Conservation (phyloP, 2,888 invertebrate species). For the Tipula helvola region DNA sequence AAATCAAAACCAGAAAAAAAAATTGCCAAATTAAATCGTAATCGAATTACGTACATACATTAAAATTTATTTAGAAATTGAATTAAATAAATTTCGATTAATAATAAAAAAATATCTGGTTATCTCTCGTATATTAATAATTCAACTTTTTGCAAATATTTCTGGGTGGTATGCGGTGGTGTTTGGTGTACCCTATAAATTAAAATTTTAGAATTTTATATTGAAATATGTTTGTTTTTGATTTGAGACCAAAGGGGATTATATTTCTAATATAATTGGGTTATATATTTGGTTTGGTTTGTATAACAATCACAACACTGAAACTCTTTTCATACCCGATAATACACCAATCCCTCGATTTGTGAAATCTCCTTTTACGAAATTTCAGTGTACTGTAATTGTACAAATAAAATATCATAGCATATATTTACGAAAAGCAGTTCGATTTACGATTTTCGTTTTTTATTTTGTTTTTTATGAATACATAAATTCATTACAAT, state of each 20-base stretch:
- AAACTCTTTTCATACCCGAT: background rate
- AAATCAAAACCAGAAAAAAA: slow-evolving; percentile 16
- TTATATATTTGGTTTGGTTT: background rate
- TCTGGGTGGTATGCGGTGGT: background rate
- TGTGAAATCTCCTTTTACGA: too few species aligned
- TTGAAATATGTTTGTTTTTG: background rate
- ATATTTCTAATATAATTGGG: background rate
- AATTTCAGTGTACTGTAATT: too few species aligned
- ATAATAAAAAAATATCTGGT: background rate
- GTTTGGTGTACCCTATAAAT: background rate
- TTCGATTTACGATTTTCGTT: too few species aligned
- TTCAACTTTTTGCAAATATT: background rate
- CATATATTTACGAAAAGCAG: too few species aligned
- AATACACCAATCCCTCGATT: too few species aligned
- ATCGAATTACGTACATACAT: background rate
- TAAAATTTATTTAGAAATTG: background rate
- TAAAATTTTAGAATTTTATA: background rate
- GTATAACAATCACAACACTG: background rate
- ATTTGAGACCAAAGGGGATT: background rate
- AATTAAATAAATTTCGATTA: background rate
- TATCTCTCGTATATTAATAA: background rate
- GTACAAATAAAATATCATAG: too few species aligned
- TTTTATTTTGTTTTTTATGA: too few species aligned
- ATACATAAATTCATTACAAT: too few species aligned
- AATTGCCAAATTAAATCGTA: background rate